Evolutionary conservation across 2,113 vertebrate species (phyloP).

Genomic region (Saguinus midas): DNA sequence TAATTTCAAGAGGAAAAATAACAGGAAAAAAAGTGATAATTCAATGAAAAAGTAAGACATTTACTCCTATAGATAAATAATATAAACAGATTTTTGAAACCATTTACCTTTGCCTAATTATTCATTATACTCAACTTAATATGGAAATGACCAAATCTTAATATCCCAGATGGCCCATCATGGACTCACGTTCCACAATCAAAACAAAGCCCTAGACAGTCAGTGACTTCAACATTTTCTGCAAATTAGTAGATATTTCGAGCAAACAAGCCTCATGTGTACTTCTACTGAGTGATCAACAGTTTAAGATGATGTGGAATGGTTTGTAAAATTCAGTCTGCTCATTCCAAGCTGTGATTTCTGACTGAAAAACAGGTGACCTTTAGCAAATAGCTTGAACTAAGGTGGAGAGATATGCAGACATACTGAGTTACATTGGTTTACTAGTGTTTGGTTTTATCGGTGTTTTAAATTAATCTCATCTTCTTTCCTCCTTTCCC

Average conservation of each 20-base stretch:
- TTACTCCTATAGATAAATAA: conserved; percentile 16
- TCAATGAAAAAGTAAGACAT: background rate
- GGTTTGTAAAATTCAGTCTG: background rate
- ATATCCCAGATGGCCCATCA: background rate
- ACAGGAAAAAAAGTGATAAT: background rate
- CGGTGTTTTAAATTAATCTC: background rate
- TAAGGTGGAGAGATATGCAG: background rate
- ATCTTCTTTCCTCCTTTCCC: background rate
- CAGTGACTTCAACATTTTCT: background rate
- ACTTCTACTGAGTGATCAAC: background rate
- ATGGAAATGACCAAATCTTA: conserved; percentile 49
- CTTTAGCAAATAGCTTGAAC: background rate
- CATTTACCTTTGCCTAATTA: conserved; percentile 59
- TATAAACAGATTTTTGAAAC: conserved; percentile 43
- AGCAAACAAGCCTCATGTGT: background rate
- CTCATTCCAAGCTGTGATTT: background rate
- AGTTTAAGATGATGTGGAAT: background rate
- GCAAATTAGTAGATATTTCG: conserved; percentile 34
- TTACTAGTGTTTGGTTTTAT: background rate
- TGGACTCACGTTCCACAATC: background rate
- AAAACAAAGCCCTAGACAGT: conserved; percentile 5
- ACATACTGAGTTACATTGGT: background rate
- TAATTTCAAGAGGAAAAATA: conserved; percentile 36
- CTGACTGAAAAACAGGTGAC: background rate
- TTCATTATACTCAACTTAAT: conserved; percentile 42